Percentiles rank a stretch among this genome's conserved stretches.
Evolutionary conservation across 2,113 vertebrate species (phyloP).

Genomic region (Podarcis muralis): DNA sequence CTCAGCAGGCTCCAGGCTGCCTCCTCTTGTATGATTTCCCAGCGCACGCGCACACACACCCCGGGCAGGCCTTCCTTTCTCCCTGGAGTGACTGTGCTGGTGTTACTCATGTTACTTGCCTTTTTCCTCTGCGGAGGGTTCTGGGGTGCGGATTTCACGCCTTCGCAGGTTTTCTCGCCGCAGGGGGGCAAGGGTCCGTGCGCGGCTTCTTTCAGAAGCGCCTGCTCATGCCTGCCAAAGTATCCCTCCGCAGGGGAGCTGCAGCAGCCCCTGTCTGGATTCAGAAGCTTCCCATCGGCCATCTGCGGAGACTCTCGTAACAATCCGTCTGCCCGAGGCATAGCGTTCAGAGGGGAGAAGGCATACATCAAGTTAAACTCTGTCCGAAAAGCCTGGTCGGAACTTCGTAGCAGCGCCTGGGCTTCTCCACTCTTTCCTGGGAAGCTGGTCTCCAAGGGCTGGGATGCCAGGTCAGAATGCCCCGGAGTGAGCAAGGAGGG

Average conservation of each 20-base stretch:
- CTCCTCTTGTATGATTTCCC: not conserved
- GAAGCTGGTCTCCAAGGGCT: slow-evolving; percentile 77
- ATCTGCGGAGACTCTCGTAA: slow-evolving; percentile 76
- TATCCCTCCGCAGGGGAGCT: slow-evolving; percentile 90
- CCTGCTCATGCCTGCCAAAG: slow-evolving; percentile 84
- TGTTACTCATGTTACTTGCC: slow-evolving; percentile 78
- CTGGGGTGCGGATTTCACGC: slow-evolving; percentile 84
- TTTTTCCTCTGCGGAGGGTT: slow-evolving; percentile 98
- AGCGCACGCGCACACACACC: rapidly evolving
- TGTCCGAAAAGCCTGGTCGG: slow-evolving; percentile 96
- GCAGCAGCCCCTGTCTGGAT: slow-evolving; percentile 85
- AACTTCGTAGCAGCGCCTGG: slow-evolving; percentile 79
- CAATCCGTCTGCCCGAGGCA: slow-evolving; percentile 83
- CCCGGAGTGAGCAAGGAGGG: slow-evolving; percentile 77
- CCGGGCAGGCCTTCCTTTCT: too few relatives aligned
- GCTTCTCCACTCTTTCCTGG: slow-evolving; percentile 78
- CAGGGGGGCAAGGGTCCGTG: slow-evolving; percentile 87
- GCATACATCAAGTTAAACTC: slow-evolving; percentile 99
- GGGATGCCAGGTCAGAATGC: slow-evolving; percentile 77
- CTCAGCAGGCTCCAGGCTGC: not conserved
- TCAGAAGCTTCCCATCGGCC: slow-evolving; percentile 83
- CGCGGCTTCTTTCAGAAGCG: slow-evolving; percentile 82
- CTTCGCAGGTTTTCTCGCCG: slow-evolving; percentile 86
- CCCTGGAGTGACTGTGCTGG: too few relatives aligned
- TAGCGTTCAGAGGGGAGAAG: slow-evolving; percentile 96